Evolutionary conservation across 2,797 vertebrate species (phyloP), one percentile per base, ranked within the genome.

Genomic region (Melanotaenia boesemani): DNA sequence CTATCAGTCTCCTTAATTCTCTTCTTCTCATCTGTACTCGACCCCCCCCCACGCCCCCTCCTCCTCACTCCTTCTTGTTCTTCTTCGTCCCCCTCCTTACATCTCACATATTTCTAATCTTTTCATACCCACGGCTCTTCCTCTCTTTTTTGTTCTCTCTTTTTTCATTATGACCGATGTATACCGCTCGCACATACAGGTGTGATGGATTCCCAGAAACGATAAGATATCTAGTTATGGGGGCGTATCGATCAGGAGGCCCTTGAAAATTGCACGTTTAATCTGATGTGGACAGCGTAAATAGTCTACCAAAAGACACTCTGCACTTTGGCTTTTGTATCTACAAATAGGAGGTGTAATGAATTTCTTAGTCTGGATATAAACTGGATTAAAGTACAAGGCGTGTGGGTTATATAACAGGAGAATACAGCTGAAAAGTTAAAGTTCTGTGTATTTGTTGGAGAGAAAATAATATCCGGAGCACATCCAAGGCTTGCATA

Each of bases 1-100:
- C 89, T 86, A 91, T 91, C 89, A 86, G 80, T 92, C 91, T 91
- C 85, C 82, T 85, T 92, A 89, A 92, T 90, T 89, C 86, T 74
- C 84, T 82, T 81, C 82, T 79, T 63, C 70, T 85, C 78, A 72
- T 84, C 80, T 85, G 71, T 76, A 46, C 74, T 87, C 82, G n/a
- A n/a, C 46, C 87, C 62, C 68, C 68, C 28, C 28, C 28, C n/a
- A n/a, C n/a, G n/a, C 28, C 46, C 67, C 48, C 54, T 70, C 69
- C 54, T 50, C 63, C 65, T n/a, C 46, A 44, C 52, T 70, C 70
- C 61, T 55, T 70, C 81, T 74, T 59, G 32, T 60, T 83, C 81
- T 50, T 62, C 56, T 61, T 68, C 18, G 11, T 66, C 70, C 65
- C 24, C 63, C 55, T 84, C 68, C 62, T 75, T 66, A 80, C 83